phyloP scores from a whole-genome alignment of 2,888 invertebrate genomes.

The Adela reaumurella region DNA sequence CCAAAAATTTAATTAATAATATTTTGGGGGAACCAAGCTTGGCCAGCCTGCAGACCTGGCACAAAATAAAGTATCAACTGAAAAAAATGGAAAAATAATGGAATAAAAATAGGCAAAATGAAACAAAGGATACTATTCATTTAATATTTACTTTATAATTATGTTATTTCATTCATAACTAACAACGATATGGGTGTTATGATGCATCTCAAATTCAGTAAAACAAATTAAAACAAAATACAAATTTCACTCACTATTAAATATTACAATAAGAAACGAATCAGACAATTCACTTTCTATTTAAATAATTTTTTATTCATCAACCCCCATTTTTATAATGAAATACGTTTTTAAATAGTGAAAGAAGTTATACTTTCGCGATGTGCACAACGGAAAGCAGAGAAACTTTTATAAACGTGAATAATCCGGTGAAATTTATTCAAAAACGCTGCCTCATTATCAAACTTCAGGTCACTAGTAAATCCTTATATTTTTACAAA shows the following conservation, averaged over 20 bases:
- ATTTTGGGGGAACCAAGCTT: too few relatives aligned
- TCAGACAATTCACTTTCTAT: constrained; percentile 36
- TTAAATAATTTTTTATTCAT: constrained; percentile 53
- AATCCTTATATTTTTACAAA: constrained; percentile 53
- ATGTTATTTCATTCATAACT: constrained; percentile 58
- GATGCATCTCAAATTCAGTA: constrained; percentile 53
- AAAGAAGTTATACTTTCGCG: constrained; percentile 12
- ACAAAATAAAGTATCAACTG: too few relatives aligned
- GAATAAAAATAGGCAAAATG: too few relatives aligned
- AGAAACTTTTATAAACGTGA: not conserved
- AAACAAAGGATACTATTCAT: constrained; percentile 49
- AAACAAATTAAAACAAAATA: constrained; percentile 55
- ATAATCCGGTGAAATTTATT: not conserved
- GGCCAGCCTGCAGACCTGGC: too few relatives aligned
- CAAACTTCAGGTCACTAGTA: constrained; percentile 54
- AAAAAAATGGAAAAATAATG: too few relatives aligned
- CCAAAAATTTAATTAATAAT: too few relatives aligned
- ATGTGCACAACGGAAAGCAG: not conserved
- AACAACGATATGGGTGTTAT: constrained; percentile 58
- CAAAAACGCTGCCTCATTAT: constrained; percentile 36
- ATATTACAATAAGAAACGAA: constrained; percentile 51
- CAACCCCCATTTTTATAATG: constrained; percentile 31
- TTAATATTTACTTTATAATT: constrained; percentile 58
- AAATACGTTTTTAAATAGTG: constrained; percentile 34
- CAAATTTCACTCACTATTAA: constrained; percentile 56